phyloP scores from a whole-genome alignment of 2,113 vertebrate species.

The Narcine bancroftii region DNA sequence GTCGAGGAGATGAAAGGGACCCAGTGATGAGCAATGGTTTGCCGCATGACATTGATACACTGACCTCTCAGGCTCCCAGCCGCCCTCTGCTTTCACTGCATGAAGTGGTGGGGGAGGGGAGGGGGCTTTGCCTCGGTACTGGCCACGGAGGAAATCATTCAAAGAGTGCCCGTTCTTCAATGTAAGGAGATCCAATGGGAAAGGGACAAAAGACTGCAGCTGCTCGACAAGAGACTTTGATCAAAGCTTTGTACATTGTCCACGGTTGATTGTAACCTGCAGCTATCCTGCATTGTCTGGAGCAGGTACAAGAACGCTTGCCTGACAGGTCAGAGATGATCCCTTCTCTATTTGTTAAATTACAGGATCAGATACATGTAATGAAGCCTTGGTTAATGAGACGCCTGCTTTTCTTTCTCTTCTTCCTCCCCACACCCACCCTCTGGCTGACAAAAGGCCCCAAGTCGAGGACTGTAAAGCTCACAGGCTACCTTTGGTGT shows the following conservation, averaged over 20 bases:
- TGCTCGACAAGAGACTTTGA: neutral
- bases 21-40: neutral
- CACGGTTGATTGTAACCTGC: neutral
- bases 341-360: neutral
- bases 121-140: neutral
- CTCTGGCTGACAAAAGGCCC: neutral
- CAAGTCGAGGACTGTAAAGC: neutral
- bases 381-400: slow-evolving; percentile 4
- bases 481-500: neutral
- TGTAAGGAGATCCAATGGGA: slow-evolving; percentile 4
- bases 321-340: neutral
- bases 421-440: neutral
- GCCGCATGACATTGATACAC: neutral
- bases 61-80: neutral
- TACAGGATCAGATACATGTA: slow-evolving; percentile 14
- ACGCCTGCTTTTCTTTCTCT: neutral
- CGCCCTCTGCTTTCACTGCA: neutral
- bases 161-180: neutral
- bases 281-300: neutral
- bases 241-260: slow-evolving; percentile 17
- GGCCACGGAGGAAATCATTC: neutral
- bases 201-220: neutral
- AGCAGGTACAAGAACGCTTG: neutral
- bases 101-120: neutral
- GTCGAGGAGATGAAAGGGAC: neutral